These are phyloP conservation scores for Mycogona germanica DNA, from an alignment of 2,888 invertebrate species.

Conservation along the genomic window DNA sequence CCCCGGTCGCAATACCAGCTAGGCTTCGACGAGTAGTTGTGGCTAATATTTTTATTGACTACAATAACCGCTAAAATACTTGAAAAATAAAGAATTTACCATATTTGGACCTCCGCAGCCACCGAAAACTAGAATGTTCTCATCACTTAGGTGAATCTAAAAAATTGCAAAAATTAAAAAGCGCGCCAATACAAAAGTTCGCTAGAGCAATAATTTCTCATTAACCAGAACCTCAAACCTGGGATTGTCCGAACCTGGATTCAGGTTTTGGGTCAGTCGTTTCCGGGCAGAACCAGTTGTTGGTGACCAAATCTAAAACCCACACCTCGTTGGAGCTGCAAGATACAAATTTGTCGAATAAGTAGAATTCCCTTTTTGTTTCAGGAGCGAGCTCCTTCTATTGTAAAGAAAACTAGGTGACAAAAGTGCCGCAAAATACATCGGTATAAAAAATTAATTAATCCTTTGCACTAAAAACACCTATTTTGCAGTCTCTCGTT, in stretches of 20 bases:
- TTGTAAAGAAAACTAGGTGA: not conserved
- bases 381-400: too few species aligned
- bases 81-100: conserved; percentile 15
- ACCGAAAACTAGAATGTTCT: conserved; percentile 63
- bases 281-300: conserved; percentile 63
- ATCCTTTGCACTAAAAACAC: not conserved
- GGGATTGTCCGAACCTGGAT: conserved; percentile 89
- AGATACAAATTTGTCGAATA: not conserved
- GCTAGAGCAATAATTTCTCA: conserved; percentile 41
- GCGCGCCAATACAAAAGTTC: not conserved
- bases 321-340: conserved; percentile 62
- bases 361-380: too few species aligned
- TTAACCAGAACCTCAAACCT: conserved; percentile 40
- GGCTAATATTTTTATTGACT: too few species aligned
- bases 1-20: too few species aligned
- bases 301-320: conserved; percentile 65
- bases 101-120: conserved; percentile 40
- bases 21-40: too few species aligned
- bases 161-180: conserved; percentile 5
- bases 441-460: not conserved
- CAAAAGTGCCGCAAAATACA: not conserved
- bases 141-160: conserved; percentile 62
- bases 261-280: conserved; percentile 55
- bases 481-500: conserved; percentile 11
- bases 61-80: too few species aligned